Base-by-base conservation (phyloP, 2,888 invertebrate genomes). In the Harpagoxenus sublaevis region DNA sequence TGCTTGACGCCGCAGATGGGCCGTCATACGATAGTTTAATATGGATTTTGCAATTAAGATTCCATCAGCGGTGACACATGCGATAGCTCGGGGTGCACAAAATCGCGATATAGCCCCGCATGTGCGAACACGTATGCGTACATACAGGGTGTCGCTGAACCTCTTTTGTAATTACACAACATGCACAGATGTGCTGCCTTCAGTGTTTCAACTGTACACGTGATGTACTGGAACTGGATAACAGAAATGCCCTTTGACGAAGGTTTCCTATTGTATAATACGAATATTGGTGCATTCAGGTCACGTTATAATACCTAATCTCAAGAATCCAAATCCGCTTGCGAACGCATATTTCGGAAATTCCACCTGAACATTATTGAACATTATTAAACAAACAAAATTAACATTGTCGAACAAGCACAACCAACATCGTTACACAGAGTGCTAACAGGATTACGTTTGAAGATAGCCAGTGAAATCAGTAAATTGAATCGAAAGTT, bases 1-100 rank as follows among this genome's bases (percentile, higher is more conserved):
- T 23, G 55, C 53, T 60, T 28, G 75, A 15, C 66, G 68, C 65
- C 62, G 66, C 78, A 84, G 75, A 77, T 57, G 75, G 79, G 60
- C 60, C 73, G 77, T 77, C 83, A 75, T 83, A 63, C 60, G 85
- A 86, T 74, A 84, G 87, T 91, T 89, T 87, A 87, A 91, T 92
- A 92, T 92, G 88, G 89, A 91, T 91, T 92, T 91, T 92, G 83
- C 89, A 91, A 91, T 91, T 89, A 90, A 85, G 84, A 88, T 88
- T 88, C 90, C 91, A 91, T 91, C 88, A 91, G 89, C 55, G 66
- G 75, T 70, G 66, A 78, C 86, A 85, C 88, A 82, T 74, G 88
- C 86, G 70, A 66, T 55, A 71, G 65, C 55, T 51, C 70, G 42
- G 79, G 79, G 31, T 39, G 73, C 55, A 77, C 77, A 51, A 42